These are phyloP conservation scores for Graptemys geographica DNA, from an alignment of 2,797 vertebrate species.

Conservation along the genomic window DNA sequence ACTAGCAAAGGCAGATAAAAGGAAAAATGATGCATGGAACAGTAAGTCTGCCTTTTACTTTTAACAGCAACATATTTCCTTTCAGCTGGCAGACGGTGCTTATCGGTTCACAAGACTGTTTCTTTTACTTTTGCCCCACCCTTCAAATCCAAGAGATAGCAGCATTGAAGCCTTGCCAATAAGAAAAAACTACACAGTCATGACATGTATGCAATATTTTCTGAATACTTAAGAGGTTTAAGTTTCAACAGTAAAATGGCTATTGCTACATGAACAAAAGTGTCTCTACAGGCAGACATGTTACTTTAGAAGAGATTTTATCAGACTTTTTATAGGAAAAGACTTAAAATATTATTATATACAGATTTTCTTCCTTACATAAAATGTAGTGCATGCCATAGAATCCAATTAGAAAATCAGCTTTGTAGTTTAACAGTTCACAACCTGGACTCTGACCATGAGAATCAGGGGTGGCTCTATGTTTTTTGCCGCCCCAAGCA, in stretches of 20 bases:
- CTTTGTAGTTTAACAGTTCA: neutral
- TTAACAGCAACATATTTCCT: slow-evolving; percentile 16
- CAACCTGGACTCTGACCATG: neutral
- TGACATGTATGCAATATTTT: neutral
- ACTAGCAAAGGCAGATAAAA: neutral
- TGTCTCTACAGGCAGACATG: neutral
- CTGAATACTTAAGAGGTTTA: neutral
- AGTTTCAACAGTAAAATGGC: slow-evolving; percentile 18
- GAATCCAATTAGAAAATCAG: neutral
- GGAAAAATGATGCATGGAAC: neutral
- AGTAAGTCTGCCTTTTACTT: slow-evolving; percentile 31
- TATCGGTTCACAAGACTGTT: slow-evolving; percentile 53
- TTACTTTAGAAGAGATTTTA: neutral
- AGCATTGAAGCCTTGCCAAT: neutral
- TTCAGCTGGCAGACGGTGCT: slow-evolving; percentile 46
- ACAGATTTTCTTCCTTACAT: slow-evolving; percentile 4
- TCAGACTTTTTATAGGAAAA: neutral
- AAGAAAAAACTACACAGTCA: neutral
- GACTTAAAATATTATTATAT: neutral
- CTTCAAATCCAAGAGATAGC: slow-evolving; percentile 42
- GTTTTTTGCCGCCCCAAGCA: too few species aligned
- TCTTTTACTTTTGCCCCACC: slow-evolving; percentile 46
- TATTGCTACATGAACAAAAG: neutral
- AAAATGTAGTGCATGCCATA: neutral
- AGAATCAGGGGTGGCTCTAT: neutral